These are phyloP conservation scores for Stichodactyla mertensii DNA, from an alignment of 64 coral and sea anemone genomes.

Conservation along the genomic window DNA sequence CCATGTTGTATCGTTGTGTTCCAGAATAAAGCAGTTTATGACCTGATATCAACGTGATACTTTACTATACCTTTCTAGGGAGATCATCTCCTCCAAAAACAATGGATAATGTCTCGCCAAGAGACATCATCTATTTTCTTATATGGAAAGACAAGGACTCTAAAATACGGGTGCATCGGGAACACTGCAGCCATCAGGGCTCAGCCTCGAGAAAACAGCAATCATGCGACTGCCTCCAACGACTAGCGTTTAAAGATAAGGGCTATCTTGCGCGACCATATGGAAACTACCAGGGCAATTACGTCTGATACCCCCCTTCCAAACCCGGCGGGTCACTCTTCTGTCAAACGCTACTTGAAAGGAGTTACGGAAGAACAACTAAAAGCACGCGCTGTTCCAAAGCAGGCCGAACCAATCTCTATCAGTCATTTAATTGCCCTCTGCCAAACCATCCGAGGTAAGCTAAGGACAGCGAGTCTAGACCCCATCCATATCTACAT, in stretches of 20 bases:
- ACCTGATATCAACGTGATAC: too few relatives aligned
- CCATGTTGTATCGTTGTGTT: too few relatives aligned
- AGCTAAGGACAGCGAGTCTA: background rate
- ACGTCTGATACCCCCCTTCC: too few relatives aligned
- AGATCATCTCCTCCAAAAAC: background rate
- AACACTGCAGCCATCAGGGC: background rate
- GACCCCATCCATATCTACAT: background rate
- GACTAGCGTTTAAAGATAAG: constrained; percentile 1
- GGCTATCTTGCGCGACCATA: constrained; percentile 14
- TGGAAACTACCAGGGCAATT: too few relatives aligned
- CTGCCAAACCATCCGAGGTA: background rate
- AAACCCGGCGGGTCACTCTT: background rate
- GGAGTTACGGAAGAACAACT: constrained; percentile 7
- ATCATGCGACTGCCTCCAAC: background rate
- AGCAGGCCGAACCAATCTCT: constrained; percentile 15
- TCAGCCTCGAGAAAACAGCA: background rate
- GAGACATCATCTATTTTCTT: background rate
- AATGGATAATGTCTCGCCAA: background rate
- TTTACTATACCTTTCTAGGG: background rate
- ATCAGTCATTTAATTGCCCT: background rate
- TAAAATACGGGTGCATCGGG: background rate
- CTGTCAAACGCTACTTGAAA: constrained; percentile 21
- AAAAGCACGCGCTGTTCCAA: constrained; percentile 12
- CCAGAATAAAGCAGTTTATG: too few relatives aligned
- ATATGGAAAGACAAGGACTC: background rate